phyloP scores from a whole-genome alignment of 2,797 vertebrate species.

The Pristis pectinata region DNA sequence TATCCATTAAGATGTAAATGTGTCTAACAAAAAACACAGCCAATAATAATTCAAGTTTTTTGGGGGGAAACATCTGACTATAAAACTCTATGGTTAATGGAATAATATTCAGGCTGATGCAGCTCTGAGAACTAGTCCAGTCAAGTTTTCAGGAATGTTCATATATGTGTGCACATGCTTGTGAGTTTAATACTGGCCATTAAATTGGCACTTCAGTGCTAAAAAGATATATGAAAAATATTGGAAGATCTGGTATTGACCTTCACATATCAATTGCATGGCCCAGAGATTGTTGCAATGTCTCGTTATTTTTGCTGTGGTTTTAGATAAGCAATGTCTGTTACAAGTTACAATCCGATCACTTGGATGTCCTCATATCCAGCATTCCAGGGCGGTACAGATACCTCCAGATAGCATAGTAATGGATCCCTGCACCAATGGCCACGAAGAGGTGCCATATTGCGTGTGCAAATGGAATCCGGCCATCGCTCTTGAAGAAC shows the following conservation, averaged over 20 bases:
- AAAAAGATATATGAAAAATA: not conserved
- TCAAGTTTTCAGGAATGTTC: not conserved
- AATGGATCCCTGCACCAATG: conserved; percentile 80
- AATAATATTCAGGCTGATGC: not conserved
- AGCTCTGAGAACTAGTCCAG: not conserved
- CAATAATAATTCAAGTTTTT: conserved; percentile 12
- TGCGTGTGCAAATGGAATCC: conserved; percentile 88
- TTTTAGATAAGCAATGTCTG: accelerated
- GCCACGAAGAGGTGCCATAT: conserved; percentile 96
- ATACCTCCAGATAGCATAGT: conserved; percentile 94
- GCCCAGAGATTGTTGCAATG: not conserved
- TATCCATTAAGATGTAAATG: not conserved
- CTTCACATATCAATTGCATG: not conserved
- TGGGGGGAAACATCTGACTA: not conserved
- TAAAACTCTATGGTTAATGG: not conserved
- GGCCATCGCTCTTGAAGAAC: conserved; percentile 92
- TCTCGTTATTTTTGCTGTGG: not conserved
- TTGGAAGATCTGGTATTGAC: not conserved
- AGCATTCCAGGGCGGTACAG: conserved; percentile 65
- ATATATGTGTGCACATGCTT: not conserved
- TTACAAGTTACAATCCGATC: conserved; percentile 35
- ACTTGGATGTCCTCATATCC: conserved; percentile 69
- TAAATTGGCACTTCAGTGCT: not conserved
- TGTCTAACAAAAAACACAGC: conserved; percentile 3
- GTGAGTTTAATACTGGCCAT: conserved; percentile 21